Percentiles rank a stretch among this genome's conserved stretches.
phyloP scores from a whole-genome alignment of 2,113 vertebrate species.

The Tapirus terrestris region DNA sequence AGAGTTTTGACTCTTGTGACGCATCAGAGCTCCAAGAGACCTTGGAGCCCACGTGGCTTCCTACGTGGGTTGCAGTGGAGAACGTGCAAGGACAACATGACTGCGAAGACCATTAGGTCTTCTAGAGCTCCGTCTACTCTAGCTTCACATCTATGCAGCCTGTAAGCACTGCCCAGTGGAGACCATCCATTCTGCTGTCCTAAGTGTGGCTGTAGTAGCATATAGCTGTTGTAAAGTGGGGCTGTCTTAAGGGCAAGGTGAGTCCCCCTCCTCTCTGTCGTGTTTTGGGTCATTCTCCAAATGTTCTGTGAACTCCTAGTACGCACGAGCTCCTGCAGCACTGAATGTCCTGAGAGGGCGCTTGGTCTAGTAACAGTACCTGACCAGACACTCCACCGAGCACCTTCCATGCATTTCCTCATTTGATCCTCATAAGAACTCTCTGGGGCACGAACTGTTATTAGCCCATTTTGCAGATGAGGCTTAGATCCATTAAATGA shows the following conservation, averaged over 20 bases:
- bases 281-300: background rate
- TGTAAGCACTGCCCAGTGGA: rapidly evolving
- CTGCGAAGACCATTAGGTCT: background rate
- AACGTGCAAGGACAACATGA: rapidly evolving
- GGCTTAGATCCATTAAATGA: background rate
- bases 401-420: background rate
- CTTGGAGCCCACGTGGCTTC: rapidly evolving
- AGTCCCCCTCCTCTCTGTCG: rapidly evolving
- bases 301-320: rapidly evolving
- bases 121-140: rapidly evolving
- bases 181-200: rapidly evolving
- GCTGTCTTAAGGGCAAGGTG: background rate
- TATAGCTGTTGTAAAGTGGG: rapidly evolving
- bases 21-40: no score
- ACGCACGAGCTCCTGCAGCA: rapidly evolving
- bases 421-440: background rate
- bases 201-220: background rate
- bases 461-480: background rate
- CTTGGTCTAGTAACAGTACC: background rate
- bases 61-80: background rate
- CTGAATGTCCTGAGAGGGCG: rapidly evolving
- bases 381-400: background rate
- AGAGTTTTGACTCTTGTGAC: background rate
- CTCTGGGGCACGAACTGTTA: background rate
- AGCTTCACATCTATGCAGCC: background rate